Percentiles rank a stretch among this genome's conserved stretches.
These are phyloP conservation scores for Margaritifera margaritifera DNA, from an alignment of 2,888 invertebrate species.

Conservation along the genomic window DNA sequence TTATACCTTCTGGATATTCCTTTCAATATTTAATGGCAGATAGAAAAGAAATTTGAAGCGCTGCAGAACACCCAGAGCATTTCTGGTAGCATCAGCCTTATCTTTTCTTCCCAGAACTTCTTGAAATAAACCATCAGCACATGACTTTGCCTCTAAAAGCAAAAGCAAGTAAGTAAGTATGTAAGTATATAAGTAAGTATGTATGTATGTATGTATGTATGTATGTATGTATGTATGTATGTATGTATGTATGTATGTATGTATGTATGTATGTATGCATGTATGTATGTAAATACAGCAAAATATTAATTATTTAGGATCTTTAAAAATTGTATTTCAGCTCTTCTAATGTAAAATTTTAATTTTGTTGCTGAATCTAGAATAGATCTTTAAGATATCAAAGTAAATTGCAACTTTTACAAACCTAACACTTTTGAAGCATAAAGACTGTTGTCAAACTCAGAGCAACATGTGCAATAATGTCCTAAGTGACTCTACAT, in stretches of 20 bases:
- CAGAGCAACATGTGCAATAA: too few species aligned
- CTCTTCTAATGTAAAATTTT: too few species aligned
- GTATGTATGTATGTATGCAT: background rate
- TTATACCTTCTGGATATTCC: constrained; percentile 85
- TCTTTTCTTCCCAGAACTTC: constrained; percentile 94
- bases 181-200: background rate
- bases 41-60: constrained; percentile 97
- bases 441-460: too few species aligned
- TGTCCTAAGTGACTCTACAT: too few species aligned
- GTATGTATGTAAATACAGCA: background rate
- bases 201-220: too few species aligned
- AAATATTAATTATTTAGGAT: background rate
- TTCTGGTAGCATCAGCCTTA: constrained; percentile 95
- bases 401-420: too few species aligned
- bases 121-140: constrained; percentile 93
- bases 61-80: constrained; percentile 92
- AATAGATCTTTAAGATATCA: too few species aligned
- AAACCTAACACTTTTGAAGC: too few species aligned
- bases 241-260: too few species aligned
- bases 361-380: too few species aligned
- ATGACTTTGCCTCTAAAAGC: constrained; percentile 85
- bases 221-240: too few species aligned
- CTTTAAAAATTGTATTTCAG: too few species aligned
- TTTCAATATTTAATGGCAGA: constrained; percentile 93
- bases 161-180: background rate